These are phyloP conservation scores for Haemorhous mexicanus DNA, from an alignment of 2,113 vertebrate genomes.

Conservation along the genomic window DNA sequence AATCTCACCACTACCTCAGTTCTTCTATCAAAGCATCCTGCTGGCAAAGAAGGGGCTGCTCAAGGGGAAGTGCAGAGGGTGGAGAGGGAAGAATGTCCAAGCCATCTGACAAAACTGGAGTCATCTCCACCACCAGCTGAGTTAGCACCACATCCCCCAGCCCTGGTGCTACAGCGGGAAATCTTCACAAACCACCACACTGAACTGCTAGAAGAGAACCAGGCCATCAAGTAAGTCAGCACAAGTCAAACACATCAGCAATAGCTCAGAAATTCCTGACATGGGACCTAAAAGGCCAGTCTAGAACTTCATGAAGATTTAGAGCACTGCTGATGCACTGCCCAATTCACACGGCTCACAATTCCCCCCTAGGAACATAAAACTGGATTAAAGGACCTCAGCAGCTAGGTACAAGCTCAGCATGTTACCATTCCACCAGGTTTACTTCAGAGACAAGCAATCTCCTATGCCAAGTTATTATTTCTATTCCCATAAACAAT, in stretches of 20 bases:
- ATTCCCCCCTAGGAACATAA: not conserved
- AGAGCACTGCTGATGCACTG: not conserved
- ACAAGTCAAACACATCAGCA: not conserved
- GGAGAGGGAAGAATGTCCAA: not conserved
- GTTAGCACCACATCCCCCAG: not conserved
- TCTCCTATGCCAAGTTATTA: not conserved
- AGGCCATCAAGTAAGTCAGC: not conserved
- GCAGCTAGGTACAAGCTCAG: not conserved
- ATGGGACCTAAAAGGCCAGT: not conserved
- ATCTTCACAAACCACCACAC: not conserved
- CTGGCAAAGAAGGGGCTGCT: not conserved
- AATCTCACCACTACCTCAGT: not conserved
- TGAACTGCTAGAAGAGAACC: not conserved
- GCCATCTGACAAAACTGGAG: not conserved
- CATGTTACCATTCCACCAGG: not conserved
- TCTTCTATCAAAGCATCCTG: not conserved
- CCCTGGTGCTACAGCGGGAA: rapidly evolving
- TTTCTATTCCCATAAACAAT: not conserved
- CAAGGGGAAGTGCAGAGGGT: not conserved
- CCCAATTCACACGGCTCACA: not conserved
- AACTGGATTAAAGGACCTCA: not conserved
- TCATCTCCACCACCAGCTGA: not conserved
- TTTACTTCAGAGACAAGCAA: not conserved
- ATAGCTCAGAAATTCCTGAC: not conserved
- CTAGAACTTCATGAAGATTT: not conserved